phyloP scores from a whole-genome alignment of 2,797 vertebrate genomes.

The Aeoliscus strigatus region DNA sequence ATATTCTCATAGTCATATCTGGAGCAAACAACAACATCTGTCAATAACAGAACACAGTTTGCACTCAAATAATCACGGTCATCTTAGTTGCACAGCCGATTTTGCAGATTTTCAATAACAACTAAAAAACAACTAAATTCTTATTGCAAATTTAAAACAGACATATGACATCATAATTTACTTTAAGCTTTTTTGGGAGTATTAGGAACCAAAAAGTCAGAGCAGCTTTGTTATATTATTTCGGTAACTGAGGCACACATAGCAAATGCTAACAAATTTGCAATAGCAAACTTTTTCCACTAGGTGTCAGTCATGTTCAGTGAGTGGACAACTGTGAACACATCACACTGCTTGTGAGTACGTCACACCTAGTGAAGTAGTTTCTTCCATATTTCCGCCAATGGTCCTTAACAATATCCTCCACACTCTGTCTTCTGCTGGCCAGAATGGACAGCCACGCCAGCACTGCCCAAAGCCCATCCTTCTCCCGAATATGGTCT shows the following conservation, averaged over 20 bases:
- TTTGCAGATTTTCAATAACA: no score
- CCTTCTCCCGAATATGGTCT: conserved; percentile 95
- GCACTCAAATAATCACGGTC: neutral
- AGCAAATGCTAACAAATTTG: conserved; percentile 5
- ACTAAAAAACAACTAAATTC: no score
- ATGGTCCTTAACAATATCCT: conserved; percentile 90
- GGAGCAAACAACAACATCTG: conserved; percentile 4
- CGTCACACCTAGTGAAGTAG: conserved; percentile 87
- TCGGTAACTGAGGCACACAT: neutral
- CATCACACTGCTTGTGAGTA: neutral
- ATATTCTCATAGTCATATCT: conserved; percentile 95
- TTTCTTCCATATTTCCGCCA: conserved; percentile 95
- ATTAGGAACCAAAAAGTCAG: neutral
- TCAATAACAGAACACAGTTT: neutral
- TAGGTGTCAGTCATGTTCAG: conserved; percentile 41
- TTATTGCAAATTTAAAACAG: no score
- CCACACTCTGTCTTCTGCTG: conserved; percentile 84
- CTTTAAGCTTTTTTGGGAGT: no score
- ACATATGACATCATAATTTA: no score
- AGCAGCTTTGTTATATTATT: neutral
- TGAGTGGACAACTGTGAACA: neutral
- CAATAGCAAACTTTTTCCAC: conserved; percentile 23
- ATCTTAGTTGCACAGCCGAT: neutral
- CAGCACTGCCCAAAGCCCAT: conserved; percentile 94
- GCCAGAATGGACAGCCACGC: conserved; percentile 96